These are phyloP conservation scores for Phymorhynchus buccinoides DNA, from an alignment of 1,140 invertebrate species.

Conservation along the genomic window DNA sequence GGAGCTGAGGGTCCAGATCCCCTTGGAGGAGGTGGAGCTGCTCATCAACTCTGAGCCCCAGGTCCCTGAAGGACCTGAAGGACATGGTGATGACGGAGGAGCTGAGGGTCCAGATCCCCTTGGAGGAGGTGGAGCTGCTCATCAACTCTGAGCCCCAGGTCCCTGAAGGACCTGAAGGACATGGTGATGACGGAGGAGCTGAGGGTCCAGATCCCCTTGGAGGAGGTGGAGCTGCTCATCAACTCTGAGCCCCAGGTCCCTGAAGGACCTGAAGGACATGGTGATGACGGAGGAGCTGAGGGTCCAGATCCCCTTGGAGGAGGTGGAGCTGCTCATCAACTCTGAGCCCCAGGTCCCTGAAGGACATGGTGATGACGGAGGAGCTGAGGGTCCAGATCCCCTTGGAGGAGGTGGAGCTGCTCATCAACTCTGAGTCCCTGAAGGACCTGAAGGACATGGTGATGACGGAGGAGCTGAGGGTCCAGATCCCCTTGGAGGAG, in stretches of 20 bases:
- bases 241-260: constrained; percentile 45
- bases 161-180: too few relatives aligned
- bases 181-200: constrained; percentile 75
- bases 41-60: constrained; percentile 56
- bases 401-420: constrained; percentile 73
- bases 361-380: constrained; percentile 73
- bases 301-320: constrained; percentile 73
- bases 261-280: too few relatives aligned
- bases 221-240: constrained; percentile 73
- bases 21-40: constrained; percentile 74
- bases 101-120: constrained; percentile 70
- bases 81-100: constrained; percentile 75
- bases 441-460: too few relatives aligned
- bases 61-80: too few relatives aligned
- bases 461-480: constrained; percentile 73
- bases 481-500: constrained; percentile 74
- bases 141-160: constrained; percentile 48
- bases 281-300: constrained; percentile 74
- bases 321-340: constrained; percentile 70
- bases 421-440: constrained; percentile 57
- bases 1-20: constrained; percentile 71
- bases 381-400: constrained; percentile 72
- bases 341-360: constrained; percentile 43
- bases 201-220: constrained; percentile 71
- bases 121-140: constrained; percentile 74